Evolutionary conservation across 2,113 vertebrate genomes (phyloP), one percentile per base, ranked within the genome.

Genomic region (Bungarus multicinctus): DNA sequence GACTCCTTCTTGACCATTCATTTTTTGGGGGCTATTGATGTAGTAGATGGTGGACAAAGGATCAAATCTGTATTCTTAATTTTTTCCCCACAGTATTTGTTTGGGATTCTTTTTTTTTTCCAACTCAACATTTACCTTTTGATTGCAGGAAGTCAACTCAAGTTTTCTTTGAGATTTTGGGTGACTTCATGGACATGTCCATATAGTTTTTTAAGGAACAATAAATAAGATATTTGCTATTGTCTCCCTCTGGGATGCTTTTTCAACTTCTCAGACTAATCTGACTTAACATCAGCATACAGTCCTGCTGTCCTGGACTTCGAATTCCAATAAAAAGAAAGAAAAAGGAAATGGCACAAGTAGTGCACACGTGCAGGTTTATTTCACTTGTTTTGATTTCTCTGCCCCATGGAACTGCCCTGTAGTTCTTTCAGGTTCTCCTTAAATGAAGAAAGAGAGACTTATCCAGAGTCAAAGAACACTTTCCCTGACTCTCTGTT

Each of bases 331-430:
- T 95, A 90, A 90, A 53, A 47, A 6, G 86, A 47, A 53, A 94
- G 30, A 30, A 30, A 16, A 25, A 22, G 34, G 69, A 81, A 81
- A 34, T 74, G 69, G 9, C 86, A 87, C 30, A 53, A 20, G 30
- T 11, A n/a, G 2, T 91, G 93, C 94, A 95, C 30, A 20, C 18
- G n/a, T 94, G 94, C 94, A 95, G 86, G 96, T 95, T 98, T 97
- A 97, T 97, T 98, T 96, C 97, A 96, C 95, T 98, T 97, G 97
- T 97, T 97, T 97, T 97, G 96, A 96, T 98, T 97, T 97, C 96
- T 97, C 96, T 97, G 95, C 39, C 97, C 97, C 96, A 97, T 97
- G 97, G 96, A 97, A 97, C 96, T 96, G 95, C 96, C 96, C 96
- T 97, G 97, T 96, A 97, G 96, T 95, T 97, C 97, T 97, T 97